phyloP scores from a whole-genome alignment of 2,888 invertebrate species.

The Aleiodes leptofemur region DNA sequence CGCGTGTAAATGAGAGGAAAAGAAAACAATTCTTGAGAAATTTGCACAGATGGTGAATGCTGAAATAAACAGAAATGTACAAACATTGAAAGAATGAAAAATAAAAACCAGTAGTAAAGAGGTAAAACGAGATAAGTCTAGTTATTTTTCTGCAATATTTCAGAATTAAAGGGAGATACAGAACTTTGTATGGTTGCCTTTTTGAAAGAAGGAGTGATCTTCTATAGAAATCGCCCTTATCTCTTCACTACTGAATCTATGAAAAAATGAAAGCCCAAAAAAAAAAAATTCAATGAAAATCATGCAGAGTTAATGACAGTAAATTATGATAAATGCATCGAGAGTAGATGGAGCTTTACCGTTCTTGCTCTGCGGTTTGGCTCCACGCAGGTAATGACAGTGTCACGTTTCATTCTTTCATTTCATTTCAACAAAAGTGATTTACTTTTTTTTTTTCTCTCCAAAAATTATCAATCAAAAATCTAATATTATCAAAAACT shows the following conservation, averaged over 20 bases:
- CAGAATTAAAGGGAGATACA: neutral
- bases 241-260: slow-evolving; percentile 2
- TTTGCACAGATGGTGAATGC: neutral
- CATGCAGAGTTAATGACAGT: slow-evolving; percentile 31
- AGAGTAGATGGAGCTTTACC: slow-evolving; percentile 64
- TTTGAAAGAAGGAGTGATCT: no score
- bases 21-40: slow-evolving; percentile 7
- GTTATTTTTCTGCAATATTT: neutral
- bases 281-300: neutral
- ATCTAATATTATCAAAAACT: slow-evolving; percentile 57
- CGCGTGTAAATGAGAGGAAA: neutral
- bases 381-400: slow-evolving; percentile 73
- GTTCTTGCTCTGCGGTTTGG: slow-evolving; percentile 72
- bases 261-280: neutral
- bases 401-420: slow-evolving; percentile 74
- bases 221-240: neutral
- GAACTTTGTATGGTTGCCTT: neutral
- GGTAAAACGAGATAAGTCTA: no score
- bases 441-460: slow-evolving; percentile 41
- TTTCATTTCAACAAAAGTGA: slow-evolving; percentile 66
- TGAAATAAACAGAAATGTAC: slow-evolving; percentile 28
- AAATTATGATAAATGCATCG: slow-evolving; percentile 21
- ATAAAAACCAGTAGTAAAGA: neutral
- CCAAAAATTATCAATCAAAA: slow-evolving; percentile 57
- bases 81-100: neutral